phyloP scores from a whole-genome alignment of 2,888 invertebrate genomes.

The Diaprepes abbreviatus region DNA sequence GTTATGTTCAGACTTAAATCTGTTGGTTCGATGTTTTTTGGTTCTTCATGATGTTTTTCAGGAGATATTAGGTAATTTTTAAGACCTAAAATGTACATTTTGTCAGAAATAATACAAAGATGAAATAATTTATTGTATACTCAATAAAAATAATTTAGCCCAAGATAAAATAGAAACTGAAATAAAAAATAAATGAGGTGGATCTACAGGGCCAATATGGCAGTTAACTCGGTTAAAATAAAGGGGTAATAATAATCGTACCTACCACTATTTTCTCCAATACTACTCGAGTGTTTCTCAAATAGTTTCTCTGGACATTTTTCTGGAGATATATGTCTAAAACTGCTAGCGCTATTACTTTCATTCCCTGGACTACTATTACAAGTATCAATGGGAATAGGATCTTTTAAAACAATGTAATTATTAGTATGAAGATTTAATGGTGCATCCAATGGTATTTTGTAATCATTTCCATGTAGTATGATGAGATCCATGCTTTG shows the following conservation, averaged over 20 bases:
- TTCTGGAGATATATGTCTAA: background rate
- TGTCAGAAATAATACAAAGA: no score
- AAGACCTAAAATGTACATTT: background rate
- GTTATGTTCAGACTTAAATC: conserved; percentile 40
- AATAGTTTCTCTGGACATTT: conserved; percentile 22
- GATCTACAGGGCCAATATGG: no score
- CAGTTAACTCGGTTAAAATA: no score
- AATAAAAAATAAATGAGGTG: no score
- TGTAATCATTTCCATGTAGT: conserved; percentile 57
- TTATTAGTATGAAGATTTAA: conserved; percentile 53
- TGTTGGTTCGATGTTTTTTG: conserved; percentile 31
- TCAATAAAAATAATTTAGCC: no score
- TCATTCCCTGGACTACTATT: conserved; percentile 9
- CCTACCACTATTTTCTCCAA: conserved; percentile 10
- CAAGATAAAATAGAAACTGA: no score
- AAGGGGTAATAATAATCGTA: background rate
- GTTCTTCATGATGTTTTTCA: background rate
- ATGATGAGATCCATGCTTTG: conserved; percentile 61
- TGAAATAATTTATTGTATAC: no score
- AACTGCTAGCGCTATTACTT: conserved; percentile 5
- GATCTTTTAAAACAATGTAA: conserved; percentile 59
- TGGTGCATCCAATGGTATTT: conserved; percentile 54
- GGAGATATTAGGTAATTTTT: conserved; percentile 4
- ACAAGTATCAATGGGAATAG: conserved; percentile 22
- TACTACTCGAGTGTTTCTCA: conserved; percentile 6